Evolutionary conservation across 1,140 invertebrate species (phyloP).

Genomic region (Phortica variegata): DNA sequence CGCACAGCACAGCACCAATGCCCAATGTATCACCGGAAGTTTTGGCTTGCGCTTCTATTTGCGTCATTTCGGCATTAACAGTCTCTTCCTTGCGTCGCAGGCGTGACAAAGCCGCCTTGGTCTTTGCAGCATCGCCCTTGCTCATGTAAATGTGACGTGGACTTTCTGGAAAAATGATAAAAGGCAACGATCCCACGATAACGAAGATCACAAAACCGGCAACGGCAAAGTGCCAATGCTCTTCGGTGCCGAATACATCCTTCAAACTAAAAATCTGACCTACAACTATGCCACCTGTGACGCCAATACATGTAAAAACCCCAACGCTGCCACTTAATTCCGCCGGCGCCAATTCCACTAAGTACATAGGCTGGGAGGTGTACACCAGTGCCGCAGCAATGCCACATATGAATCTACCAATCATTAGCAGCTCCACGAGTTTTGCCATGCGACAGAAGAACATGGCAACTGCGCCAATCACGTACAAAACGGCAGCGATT

Average conservation of each 20-base stretch:
- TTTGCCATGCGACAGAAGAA: constrained; percentile 60
- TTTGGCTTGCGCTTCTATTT: constrained; percentile 73
- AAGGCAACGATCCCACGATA: constrained; percentile 59
- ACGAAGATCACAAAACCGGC: constrained; percentile 63
- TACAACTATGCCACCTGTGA: constrained; percentile 76
- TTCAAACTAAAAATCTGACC: constrained; percentile 64
- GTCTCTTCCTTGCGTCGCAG: constrained; percentile 27
- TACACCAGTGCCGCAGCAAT: constrained; percentile 70
- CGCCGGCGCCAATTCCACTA: constrained; percentile 77
- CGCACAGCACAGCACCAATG: constrained; percentile 7
- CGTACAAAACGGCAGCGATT: constrained; percentile 12
- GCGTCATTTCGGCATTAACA: constrained; percentile 69
- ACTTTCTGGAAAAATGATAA: constrained; percentile 74
- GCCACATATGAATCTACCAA: constrained; percentile 71
- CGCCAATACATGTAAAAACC: constrained; percentile 76
- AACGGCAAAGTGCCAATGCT: constrained; percentile 68
- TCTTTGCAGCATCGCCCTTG: constrained; percentile 62
- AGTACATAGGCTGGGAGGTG: constrained; percentile 78
- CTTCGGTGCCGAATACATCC: constrained; percentile 58
- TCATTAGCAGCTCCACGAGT: constrained; percentile 69
- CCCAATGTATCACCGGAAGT: constrained; percentile 64
- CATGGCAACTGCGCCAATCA: constrained; percentile 61
- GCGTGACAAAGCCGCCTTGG: constrained; percentile 51
- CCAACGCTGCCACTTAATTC: constrained; percentile 77
- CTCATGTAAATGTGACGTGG: constrained; percentile 76